Evolutionary conservation across 2,797 vertebrate species (phyloP).

Genomic region (Apogon talboti): DNA sequence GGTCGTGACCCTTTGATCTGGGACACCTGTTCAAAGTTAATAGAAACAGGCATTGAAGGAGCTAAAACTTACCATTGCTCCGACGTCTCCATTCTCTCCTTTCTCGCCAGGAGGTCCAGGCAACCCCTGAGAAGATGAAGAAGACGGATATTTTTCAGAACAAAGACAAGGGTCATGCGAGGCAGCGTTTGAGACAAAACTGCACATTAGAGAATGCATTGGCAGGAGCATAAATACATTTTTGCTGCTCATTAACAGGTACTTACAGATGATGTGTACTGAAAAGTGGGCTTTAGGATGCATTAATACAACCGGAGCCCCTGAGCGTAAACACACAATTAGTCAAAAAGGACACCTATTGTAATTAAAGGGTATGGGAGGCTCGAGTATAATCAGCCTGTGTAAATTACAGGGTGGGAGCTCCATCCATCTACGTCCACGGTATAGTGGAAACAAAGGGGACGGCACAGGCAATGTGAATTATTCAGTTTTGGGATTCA

Average conservation of each 20-base stretch:
- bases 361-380: conserved; percentile 79
- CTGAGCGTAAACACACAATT: conserved; percentile 78
- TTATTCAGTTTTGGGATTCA: conserved; percentile 57
- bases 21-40: no score
- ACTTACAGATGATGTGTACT: conserved; percentile 43
- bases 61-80: conserved; percentile 89
- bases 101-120: conserved; percentile 97
- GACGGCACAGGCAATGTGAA: conserved; percentile 25
- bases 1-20: no score
- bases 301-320: conserved; percentile 63
- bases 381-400: conserved; percentile 72
- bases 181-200: conserved; percentile 19
- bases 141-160: conserved; percentile 42
- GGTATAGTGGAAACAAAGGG: conserved; percentile 69
- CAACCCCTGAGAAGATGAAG: conserved; percentile 84
- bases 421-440: conserved; percentile 74
- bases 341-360: conserved; percentile 79
- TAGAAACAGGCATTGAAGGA: background rate
- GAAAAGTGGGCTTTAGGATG: conserved; percentile 37
- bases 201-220: conserved; percentile 20
- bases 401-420: conserved; percentile 73
- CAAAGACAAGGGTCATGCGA: conserved; percentile 36
- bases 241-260: conserved; percentile 48
- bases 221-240: conserved; percentile 35
- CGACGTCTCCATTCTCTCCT: conserved; percentile 97